A percentile compares a stretch with the other conserved stretches of the same genome.
phyloP scores from a whole-genome alignment of 2,888 invertebrate genomes.

The Muscina levida region DNA sequence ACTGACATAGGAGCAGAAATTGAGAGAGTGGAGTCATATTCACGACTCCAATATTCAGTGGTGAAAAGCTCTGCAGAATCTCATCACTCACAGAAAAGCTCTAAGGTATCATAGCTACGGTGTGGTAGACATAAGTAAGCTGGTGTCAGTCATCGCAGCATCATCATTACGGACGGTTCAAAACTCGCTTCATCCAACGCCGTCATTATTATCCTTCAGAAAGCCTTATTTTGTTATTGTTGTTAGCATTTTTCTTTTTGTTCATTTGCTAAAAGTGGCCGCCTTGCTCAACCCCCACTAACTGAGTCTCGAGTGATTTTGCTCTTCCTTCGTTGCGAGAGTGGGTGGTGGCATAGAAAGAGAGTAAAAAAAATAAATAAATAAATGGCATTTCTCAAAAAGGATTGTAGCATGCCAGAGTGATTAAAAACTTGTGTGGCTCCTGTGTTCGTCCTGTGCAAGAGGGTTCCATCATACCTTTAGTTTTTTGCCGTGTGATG shows the following conservation, averaged over 20 bases:
- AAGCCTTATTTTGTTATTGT: slow-evolving; percentile 54
- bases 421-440: slow-evolving; percentile 45
- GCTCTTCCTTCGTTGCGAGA: slow-evolving; percentile 32
- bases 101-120: background rate
- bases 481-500: background rate
- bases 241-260: slow-evolving; percentile 55
- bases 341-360: slow-evolving; percentile 33
- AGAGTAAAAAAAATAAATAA: slow-evolving; percentile 27
- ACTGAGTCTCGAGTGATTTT: slow-evolving; percentile 6
- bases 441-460: background rate
- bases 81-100: slow-evolving; percentile 41
- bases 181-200: slow-evolving; percentile 57
- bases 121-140: slow-evolving; percentile 17
- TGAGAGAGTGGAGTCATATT: too few species aligned
- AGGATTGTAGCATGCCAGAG: slow-evolving; percentile 45
- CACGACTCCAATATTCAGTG: too few species aligned
- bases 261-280: slow-evolving; percentile 62
- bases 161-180: slow-evolving; percentile 69
- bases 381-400: slow-evolving; percentile 17
- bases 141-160: slow-evolving; percentile 70
- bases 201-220: slow-evolving; percentile 6
- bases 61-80: slow-evolving; percentile 21
- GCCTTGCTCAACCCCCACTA: slow-evolving; percentile 36
- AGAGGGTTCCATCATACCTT: slow-evolving; percentile 10
- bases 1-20: too few species aligned